These are phyloP conservation scores for Acanthis flammea DNA, from an alignment of 2,797 vertebrate genomes.

Conservation along the genomic window DNA sequence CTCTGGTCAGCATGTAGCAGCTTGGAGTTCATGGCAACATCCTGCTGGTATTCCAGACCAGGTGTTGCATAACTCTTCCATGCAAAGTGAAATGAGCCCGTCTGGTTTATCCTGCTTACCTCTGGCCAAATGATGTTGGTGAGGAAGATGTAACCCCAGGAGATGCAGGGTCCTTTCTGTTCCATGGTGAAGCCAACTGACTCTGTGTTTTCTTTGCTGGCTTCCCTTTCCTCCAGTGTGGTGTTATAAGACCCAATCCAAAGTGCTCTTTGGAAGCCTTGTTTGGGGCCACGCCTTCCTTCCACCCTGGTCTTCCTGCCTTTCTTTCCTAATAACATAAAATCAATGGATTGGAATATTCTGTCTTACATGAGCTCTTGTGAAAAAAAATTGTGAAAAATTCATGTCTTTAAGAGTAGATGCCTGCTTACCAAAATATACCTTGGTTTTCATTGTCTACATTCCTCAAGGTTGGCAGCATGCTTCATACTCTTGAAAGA, in stretches of 20 bases:
- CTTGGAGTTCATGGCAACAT: background rate
- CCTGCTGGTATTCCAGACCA: accelerated
- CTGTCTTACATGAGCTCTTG: background rate
- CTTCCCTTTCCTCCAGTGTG: accelerated
- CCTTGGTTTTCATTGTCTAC: background rate
- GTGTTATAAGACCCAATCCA: background rate
- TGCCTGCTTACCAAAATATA: background rate
- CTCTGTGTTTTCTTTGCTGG: background rate
- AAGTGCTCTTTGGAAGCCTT: background rate
- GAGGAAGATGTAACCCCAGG: background rate
- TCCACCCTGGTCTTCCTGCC: background rate
- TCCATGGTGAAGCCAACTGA: background rate
- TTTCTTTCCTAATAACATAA: background rate
- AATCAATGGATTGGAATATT: background rate
- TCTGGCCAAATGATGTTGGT: background rate
- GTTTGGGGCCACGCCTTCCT: background rate
- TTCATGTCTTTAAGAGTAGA: background rate
- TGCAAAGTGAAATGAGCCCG: background rate
- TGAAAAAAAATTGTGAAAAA: background rate
- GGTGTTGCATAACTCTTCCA: background rate
- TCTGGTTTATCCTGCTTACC: background rate
- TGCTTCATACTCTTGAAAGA: background rate
- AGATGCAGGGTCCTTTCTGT: background rate
- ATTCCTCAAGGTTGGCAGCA: background rate
- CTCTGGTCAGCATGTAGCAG: background rate